Base-by-base conservation (phyloP, 2,797 vertebrate species). In the Gymnothorax javanicus region DNA sequence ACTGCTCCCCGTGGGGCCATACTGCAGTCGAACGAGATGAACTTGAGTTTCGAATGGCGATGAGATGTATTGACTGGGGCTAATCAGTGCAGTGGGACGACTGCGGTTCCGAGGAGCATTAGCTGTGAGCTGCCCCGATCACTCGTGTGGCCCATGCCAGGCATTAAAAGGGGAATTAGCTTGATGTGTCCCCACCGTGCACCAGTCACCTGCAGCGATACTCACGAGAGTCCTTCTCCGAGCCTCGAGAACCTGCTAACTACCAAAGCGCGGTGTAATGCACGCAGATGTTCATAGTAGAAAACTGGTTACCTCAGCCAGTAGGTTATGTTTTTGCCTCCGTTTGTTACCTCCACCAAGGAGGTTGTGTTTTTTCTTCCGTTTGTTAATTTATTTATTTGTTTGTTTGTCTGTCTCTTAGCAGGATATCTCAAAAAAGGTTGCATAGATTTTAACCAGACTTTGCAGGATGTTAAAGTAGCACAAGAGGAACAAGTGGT, bases 41-140 rank as follows among this genome's bases (percentile, higher is more conserved):
- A 83, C 54, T 11, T 60, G 86, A 20, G 73, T 67, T 86, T 27
- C 27, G 83, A 89, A 81, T 86, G 84, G 87, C 85, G 71, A 84
- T 71, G 67, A 87, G 83, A 77, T 27, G 0, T 79, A 87, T 27
- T 25, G 82, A 59, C 84, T 9, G 5, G 71, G 67, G 75, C 58
- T 58, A 43, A 84, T 71, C 64, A 83, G 59, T 52, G 15, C 56
- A 60, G 81, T 57, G 71, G 84, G 58, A 59, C 77, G 60, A 25
- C 75, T 52, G 64, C 8, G 57, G 82, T 23, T 11, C 33, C 33
- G 33, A 43, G 11, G 67, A 83, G 43, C 2, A 9, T 43, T 9
- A 54, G 25, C 13, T 67, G 67, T 62, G 54, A n/a, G 23, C 43
- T 2, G 15, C 27, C 15, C 67, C 67, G 33, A 56, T 50, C 23